phyloP scores from a whole-genome alignment of 2,797 vertebrate genomes.

The Sebastes nivosus region DNA sequence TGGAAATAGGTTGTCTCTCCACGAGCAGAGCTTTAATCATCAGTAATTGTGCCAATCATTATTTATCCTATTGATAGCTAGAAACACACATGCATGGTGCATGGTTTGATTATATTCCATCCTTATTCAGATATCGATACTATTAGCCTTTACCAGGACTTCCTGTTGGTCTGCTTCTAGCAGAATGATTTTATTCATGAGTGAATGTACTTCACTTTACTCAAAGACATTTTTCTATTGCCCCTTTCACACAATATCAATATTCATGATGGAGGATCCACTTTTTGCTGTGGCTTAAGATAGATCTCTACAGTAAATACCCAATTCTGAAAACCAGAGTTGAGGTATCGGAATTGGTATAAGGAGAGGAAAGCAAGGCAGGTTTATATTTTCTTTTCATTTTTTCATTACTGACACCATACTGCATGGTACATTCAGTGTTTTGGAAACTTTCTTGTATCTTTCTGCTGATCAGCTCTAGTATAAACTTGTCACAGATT shows the following conservation, averaged over 20 bases:
- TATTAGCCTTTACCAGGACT: slow-evolving; percentile 53
- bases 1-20: background rate
- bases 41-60: slow-evolving; percentile 18
- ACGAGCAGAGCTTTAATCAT: background rate
- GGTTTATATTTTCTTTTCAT: background rate
- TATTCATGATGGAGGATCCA: background rate
- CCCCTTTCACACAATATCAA: background rate
- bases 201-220: background rate
- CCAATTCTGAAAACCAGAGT: no score
- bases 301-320: background rate
- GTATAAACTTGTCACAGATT: background rate
- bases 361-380: background rate
- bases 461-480: background rate
- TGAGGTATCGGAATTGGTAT: background rate
- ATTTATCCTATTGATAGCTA: background rate
- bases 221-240: background rate
- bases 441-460: background rate
- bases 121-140: slow-evolving; percentile 34
- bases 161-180: slow-evolving; percentile 34
- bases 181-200: slow-evolving; percentile 35
- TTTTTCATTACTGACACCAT: background rate
- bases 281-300: background rate
- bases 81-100: background rate
- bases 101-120: background rate
- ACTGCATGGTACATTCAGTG: background rate